Evolutionary conservation across 2,888 invertebrate species (phyloP).

Genomic region (Camptogramma bilineatum): DNA sequence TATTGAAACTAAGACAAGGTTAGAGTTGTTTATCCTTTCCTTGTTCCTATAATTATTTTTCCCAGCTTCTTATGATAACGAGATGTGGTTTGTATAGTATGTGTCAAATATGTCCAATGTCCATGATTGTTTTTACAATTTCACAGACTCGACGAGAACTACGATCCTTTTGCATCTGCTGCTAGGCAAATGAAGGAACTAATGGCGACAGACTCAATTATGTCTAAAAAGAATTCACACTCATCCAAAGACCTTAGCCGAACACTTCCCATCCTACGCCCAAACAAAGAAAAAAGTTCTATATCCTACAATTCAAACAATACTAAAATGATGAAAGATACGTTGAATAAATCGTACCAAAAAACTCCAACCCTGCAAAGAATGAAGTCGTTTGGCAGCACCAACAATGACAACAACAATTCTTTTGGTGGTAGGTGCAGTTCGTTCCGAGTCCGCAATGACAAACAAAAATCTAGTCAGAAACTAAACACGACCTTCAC

Average conservation of each 20-base stretch:
- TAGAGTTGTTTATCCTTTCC: constrained; percentile 49
- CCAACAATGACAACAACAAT: constrained; percentile 67
- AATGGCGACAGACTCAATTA: constrained; percentile 88
- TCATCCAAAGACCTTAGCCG: constrained; percentile 73
- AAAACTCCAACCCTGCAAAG: constrained; percentile 80
- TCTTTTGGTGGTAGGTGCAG: constrained; percentile 76
- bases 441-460: constrained; percentile 73
- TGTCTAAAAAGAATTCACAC: constrained; percentile 74
- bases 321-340: constrained; percentile 80
- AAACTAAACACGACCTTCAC: constrained; percentile 80
- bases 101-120: not conserved
- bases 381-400: constrained; percentile 82
- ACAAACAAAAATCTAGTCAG: constrained; percentile 66
- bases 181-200: constrained; percentile 93
- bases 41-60: constrained; percentile 1
- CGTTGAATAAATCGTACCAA: constrained; percentile 82
- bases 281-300: constrained; percentile 70
- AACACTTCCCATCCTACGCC: constrained; percentile 77
- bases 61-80: constrained; percentile 18
- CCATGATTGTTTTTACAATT: constrained; percentile 24
- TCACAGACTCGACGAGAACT: constrained; percentile 84
- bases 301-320: constrained; percentile 67
- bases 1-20: constrained; percentile 74
- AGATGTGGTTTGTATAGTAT: not conserved
- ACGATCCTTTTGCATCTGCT: constrained; percentile 92